These are phyloP conservation scores for Drosophila murphyi DNA, from an alignment of 1,140 invertebrate genomes.

Conservation along the genomic window DNA sequence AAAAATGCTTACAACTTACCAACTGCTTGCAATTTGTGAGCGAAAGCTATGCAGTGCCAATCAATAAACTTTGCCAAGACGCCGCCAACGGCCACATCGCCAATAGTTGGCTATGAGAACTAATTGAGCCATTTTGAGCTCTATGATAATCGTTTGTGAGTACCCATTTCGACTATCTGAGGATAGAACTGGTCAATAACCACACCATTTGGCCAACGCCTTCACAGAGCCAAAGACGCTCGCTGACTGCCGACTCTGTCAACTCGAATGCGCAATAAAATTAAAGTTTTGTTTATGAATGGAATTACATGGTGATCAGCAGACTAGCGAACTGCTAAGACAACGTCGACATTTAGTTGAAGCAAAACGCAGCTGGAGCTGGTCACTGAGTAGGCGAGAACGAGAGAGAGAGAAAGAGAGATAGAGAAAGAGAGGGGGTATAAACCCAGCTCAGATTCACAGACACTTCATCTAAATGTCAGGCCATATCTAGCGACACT, in stretches of 20 bases:
- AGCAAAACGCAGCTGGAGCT: conserved; percentile 68
- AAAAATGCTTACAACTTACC: conserved; percentile 26
- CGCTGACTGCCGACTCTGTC: conserved; percentile 53
- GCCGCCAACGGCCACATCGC: conserved; percentile 37
- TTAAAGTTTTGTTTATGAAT: conserved; percentile 84
- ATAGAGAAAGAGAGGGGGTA: conserved; percentile 12
- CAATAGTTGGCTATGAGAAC: conserved; percentile 42
- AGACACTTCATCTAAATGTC: conserved; percentile 84
- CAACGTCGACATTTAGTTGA: conserved; percentile 21
- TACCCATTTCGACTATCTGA: conserved; percentile 24
- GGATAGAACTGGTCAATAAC: conserved; percentile 8
- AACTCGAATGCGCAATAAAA: conserved; percentile 69
- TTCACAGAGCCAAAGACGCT: conserved; percentile 36
- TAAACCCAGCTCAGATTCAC: conserved; percentile 69
- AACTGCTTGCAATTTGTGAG: conserved; percentile 29
- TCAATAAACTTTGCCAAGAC: conserved; percentile 64
- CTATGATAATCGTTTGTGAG: conserved; percentile 76
- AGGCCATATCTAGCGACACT: conserved; percentile 82
- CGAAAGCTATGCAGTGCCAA: conserved; percentile 58
- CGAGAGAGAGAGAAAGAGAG: not conserved
- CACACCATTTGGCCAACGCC: conserved; percentile 54
- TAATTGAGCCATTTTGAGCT: conserved; percentile 80
- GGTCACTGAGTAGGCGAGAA: not conserved
- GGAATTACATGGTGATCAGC: conserved; percentile 70
- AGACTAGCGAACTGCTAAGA: conserved; percentile 43